A percentile compares a stretch with the other conserved stretches of the same genome.
Conservation (phyloP, 2,113 vertebrate species). For the Pteropus alecto region DNA sequence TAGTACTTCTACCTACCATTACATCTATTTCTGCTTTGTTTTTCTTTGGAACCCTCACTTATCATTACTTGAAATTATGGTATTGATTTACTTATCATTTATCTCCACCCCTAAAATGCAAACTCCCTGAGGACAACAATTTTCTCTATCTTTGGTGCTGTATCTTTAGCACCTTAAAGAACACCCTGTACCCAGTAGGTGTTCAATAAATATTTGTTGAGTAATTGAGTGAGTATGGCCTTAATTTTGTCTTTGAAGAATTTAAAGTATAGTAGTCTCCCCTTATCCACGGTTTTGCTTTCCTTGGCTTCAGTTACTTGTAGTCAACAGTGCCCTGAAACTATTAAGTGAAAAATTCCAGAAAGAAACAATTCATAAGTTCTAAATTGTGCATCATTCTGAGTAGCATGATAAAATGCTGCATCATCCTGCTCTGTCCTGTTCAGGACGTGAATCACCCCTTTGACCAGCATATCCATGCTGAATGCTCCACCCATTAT, state of each 20-base stretch:
- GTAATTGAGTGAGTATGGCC: neutral
- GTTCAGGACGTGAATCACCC: fast-evolving
- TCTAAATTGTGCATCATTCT: neutral
- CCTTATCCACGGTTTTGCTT: no score
- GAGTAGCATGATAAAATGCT: neutral
- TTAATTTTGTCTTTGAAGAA: neutral
- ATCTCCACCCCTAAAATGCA: neutral
- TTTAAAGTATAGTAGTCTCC: neutral
- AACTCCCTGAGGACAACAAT: neutral
- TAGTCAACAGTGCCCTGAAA: neutral
- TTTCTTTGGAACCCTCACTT: neutral
- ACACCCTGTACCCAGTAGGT: neutral
- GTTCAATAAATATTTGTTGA: neutral
- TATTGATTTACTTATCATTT: neutral
- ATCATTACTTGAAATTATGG: neutral
- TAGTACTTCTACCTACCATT: neutral
- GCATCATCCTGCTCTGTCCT: no score
- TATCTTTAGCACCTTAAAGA: neutral
- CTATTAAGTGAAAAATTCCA: neutral
- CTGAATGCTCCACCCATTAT: neutral
- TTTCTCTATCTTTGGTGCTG: neutral
- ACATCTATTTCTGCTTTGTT: neutral
- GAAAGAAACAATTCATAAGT: neutral
- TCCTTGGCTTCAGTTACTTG: neutral
- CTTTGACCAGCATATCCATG: neutral